These are phyloP conservation scores for Chymomyza caudatula DNA, from an alignment of 2,888 invertebrate genomes.

Conservation along the genomic window DNA sequence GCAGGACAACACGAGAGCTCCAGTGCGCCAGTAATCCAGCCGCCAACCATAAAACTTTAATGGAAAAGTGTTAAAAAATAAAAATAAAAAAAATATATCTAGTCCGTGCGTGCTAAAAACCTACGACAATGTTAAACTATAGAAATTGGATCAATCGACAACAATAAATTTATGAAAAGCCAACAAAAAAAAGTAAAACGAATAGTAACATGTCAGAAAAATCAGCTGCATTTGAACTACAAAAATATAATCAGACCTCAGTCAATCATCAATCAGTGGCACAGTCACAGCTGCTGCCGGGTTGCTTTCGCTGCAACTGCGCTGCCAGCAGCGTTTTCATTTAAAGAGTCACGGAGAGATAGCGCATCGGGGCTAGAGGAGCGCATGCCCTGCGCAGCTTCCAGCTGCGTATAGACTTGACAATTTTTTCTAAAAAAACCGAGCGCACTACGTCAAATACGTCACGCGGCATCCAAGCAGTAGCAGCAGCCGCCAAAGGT, in stretches of 20 bases:
- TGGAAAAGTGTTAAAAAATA: not conserved
- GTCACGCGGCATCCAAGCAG: no score
- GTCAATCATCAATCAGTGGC: not conserved
- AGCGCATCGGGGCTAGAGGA: constrained; percentile 13
- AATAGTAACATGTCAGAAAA: constrained; percentile 19
- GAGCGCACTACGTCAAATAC: constrained; percentile 12
- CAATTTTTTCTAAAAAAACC: not conserved
- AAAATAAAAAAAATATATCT: not conserved
- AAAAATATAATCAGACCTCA: not conserved
- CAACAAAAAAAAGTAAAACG: not conserved
- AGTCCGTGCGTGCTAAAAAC: not conserved
- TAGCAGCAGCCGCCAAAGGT: constrained; percentile 44
- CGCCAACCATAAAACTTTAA: constrained; percentile 15
- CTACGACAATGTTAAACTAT: not conserved
- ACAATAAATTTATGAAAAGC: not conserved
- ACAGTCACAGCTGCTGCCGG: constrained; percentile 17
- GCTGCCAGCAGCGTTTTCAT: not conserved
- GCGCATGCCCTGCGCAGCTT: constrained; percentile 49
- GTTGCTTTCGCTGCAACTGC: not conserved
- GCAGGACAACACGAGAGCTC: constrained; percentile 68
- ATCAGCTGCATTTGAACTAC: constrained; percentile 44
- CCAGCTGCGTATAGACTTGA: constrained; percentile 6
- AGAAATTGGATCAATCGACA: not conserved
- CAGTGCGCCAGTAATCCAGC: constrained; percentile 10
- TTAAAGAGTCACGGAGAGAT: not conserved